Evolutionary conservation across 64 coral and sea anemone genomes (phyloP).

Genomic region (Astreopora myriophthalma): DNA sequence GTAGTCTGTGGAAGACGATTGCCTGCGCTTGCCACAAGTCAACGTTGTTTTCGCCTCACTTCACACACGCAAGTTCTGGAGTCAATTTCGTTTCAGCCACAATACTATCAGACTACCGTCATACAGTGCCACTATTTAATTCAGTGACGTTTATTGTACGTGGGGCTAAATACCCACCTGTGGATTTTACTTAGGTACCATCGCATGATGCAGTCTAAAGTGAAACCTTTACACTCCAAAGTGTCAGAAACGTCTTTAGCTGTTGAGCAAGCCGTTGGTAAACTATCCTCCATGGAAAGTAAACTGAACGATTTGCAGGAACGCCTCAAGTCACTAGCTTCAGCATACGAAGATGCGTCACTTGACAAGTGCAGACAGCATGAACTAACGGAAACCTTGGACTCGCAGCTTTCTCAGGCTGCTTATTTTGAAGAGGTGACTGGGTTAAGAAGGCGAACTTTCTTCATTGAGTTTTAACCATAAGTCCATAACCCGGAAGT

Average conservation of each 20-base stretch:
- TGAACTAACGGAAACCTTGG: conserved; percentile 81
- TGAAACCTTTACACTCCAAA: conserved; percentile 91
- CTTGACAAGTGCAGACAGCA: conserved; percentile 96
- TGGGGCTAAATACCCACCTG: neutral
- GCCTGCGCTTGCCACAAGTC: no score
- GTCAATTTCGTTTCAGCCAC: no score
- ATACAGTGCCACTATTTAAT: no score
- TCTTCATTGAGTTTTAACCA: no score
- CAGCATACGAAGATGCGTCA: conserved; percentile 92
- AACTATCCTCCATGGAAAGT: conserved; percentile 70
- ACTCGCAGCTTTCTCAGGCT: conserved; percentile 87
- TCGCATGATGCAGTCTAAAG: conserved; percentile 97
- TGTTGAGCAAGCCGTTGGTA: conserved; percentile 75
- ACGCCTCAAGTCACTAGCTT: conserved; percentile 75
- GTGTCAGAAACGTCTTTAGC: conserved; percentile 91
- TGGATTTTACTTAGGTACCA: conserved; percentile 71
- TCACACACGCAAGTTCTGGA: no score
- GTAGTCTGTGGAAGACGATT: no score
- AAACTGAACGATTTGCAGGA: conserved; percentile 86
- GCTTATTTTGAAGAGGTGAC: conserved; percentile 95
- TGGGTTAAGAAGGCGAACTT: no score
- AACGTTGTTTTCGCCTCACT: no score
- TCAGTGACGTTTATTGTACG: neutral
- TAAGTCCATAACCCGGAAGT: no score
- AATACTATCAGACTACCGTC: no score